Base-by-base conservation (phyloP, 2,113 vertebrate genomes). In the Etheostoma cragini region DNA sequence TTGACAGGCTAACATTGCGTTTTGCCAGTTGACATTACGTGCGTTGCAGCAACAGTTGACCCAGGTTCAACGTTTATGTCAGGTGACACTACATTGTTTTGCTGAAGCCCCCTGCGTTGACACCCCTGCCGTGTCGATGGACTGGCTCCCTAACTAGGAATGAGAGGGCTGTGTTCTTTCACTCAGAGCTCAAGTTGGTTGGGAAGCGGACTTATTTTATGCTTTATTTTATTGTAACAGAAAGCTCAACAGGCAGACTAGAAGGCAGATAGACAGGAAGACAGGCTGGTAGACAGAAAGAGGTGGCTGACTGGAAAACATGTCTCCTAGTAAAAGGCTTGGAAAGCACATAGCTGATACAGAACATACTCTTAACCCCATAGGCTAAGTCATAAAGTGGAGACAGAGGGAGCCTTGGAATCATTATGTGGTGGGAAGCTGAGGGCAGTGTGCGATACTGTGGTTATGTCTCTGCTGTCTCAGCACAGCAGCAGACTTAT, bases 401-500 rank as follows among this genome's bases (percentile, higher is more conserved):
- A 79, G 78, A 82, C 45, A 62, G 72, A 77, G 49, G 30, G n/a
- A 81, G 72, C 70, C 77, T 80, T 83, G 68, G 67, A 73, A 57
- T 87, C 75, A 80, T 86, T 92, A 76, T 87, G 69, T 66, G 84
- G 84, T 78, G 65, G 65, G 80, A 87, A 73, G 69, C 53, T 84
- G 76, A 63, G 75, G 72, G 72, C 42, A 61, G 56, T 54, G 57
- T 71, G 58, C 0, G 38, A 47, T 50, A 33, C 67, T 60, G 78
- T 54, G 80, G 80, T 67, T 17, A 21, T 54, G 63, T 82, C 64
- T 69, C 63, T 88, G 78, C 72, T 72, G 67, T 52, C 65, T 84
- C 74, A 78, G 78, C 78, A 79, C 30, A 45, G 56, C 57, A 24
- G 53, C 63, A 64, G 72, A 56, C 74, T 54, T 35, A 58, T 67